Percentiles rank a stretch among this genome's conserved stretches.
phyloP scores from a whole-genome alignment of 2,888 invertebrate species.

The Caenorhabditis drosophilae region DNA sequence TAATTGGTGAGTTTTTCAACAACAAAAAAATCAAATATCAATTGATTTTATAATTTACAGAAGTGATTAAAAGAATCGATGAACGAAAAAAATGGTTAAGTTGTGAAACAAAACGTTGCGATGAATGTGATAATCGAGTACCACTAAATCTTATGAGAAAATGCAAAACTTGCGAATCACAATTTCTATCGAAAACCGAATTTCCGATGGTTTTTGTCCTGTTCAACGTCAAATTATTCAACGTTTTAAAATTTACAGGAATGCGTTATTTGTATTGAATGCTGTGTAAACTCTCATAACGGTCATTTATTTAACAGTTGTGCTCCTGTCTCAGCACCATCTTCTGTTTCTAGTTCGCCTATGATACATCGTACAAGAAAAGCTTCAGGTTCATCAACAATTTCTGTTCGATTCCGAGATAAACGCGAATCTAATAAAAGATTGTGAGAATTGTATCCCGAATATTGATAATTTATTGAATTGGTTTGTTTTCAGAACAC shows the following conservation, averaged over 20 bases:
- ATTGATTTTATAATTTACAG: conserved; percentile 8
- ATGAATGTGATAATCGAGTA: conserved; percentile 29
- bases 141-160: conserved; percentile 10
- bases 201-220: conserved; percentile 13
- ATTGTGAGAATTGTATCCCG: too few species aligned
- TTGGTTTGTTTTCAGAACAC: conserved; percentile 4
- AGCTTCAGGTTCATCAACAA: conserved; percentile 22
- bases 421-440: too few species aligned
- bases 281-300: conserved; percentile 65
- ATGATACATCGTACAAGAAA: conserved; percentile 13
- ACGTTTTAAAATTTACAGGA: conserved; percentile 8
- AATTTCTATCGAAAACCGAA: conserved; percentile 22
- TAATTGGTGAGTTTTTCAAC: conserved; percentile 13
- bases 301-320: too few species aligned
- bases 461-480: neutral
- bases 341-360: too few species aligned
- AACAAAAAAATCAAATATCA: neutral
- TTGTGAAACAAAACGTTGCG: conserved; percentile 15
- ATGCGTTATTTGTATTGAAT: conserved; percentile 55
- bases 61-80: conserved; percentile 25
- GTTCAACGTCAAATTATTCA: neutral
- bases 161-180: conserved; percentile 26
- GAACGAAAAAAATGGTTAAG: conserved; percentile 19
- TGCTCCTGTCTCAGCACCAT: too few species aligned
- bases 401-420: too few species aligned